Conservation (phyloP, 1,140 invertebrate genomes). For the Apis dorsata region DNA sequence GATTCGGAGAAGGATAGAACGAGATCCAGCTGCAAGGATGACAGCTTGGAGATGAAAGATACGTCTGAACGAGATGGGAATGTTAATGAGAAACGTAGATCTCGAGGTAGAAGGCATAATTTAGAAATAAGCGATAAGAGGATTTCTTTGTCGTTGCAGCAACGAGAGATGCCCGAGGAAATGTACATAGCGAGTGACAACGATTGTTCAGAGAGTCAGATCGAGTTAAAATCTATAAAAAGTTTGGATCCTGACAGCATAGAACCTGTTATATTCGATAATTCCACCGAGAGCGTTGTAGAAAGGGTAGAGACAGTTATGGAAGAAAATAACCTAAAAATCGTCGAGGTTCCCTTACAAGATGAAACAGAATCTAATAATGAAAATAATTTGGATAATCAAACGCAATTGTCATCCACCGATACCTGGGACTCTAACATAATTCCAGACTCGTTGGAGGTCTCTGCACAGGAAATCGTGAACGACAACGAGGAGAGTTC, state of each 20-base stretch:
- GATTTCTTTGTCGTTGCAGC: slow-evolving; percentile 29
- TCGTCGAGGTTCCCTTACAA: not conserved
- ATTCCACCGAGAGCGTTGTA: not conserved
- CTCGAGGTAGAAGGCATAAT: slow-evolving; percentile 13
- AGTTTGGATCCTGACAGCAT: slow-evolving; percentile 73
- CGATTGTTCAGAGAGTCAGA: slow-evolving; percentile 68
- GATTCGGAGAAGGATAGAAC: not conserved
- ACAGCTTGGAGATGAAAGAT: not conserved
- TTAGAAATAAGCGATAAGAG: slow-evolving; percentile 22
- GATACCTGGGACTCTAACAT: slow-evolving; percentile 63
- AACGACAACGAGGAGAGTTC: not conserved
- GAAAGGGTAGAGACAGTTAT: too few species aligned
- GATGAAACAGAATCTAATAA: not conserved
- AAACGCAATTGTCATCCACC: not conserved
- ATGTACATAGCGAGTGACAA: slow-evolving; percentile 73
- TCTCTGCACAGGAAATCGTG: slow-evolving; percentile 25
- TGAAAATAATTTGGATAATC: not conserved
- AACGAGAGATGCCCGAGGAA: slow-evolving; percentile 63
- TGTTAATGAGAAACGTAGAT: slow-evolving; percentile 42
- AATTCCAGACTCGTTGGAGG: slow-evolving; percentile 75
- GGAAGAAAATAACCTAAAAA: not conserved
- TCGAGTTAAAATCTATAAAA: slow-evolving; percentile 75
- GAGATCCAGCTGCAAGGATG: not conserved
- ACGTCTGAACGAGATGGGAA: slow-evolving; percentile 2
- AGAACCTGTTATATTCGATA: slow-evolving; percentile 1